These are phyloP conservation scores for Spatula clypeata DNA, from an alignment of 2,797 vertebrate species.

Conservation along the genomic window DNA sequence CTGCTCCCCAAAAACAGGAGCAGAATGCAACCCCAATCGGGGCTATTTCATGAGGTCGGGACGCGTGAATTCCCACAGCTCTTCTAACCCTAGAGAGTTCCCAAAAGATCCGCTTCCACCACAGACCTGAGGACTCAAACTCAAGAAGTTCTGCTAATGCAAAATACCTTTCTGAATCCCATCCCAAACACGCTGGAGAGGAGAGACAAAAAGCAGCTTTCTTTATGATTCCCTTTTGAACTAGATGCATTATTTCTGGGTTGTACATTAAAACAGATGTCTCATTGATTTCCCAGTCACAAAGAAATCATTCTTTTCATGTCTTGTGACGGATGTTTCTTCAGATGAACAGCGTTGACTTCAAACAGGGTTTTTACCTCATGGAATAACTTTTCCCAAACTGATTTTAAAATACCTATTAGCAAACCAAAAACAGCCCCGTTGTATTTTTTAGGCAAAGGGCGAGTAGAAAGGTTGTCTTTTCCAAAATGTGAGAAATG, in stretches of 20 bases:
- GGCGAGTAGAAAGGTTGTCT: background rate
- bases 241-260: conserved; percentile 52
- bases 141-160: background rate
- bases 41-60: background rate
- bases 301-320: conserved; percentile 73
- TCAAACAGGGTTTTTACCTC: conserved; percentile 62
- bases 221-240: conserved; percentile 50
- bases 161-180: conserved; percentile 2
- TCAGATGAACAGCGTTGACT: conserved; percentile 32
- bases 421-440: background rate
- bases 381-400: conserved; percentile 46
- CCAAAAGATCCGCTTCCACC: background rate
- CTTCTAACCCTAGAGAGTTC: background rate
- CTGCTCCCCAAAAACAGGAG: background rate
- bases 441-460: background rate
- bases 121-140: background rate
- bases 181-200: background rate
- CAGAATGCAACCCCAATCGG: background rate
- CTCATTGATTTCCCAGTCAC: conserved; percentile 69
- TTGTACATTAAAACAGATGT: conserved; percentile 72
- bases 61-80: background rate
- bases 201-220: conserved; percentile 44
- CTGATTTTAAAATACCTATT: conserved; percentile 42
- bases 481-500: background rate
- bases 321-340: conserved; percentile 63